These are phyloP conservation scores for Drosophila repleta DNA, from an alignment of 1,140 invertebrate genomes.

Conservation along the genomic window DNA sequence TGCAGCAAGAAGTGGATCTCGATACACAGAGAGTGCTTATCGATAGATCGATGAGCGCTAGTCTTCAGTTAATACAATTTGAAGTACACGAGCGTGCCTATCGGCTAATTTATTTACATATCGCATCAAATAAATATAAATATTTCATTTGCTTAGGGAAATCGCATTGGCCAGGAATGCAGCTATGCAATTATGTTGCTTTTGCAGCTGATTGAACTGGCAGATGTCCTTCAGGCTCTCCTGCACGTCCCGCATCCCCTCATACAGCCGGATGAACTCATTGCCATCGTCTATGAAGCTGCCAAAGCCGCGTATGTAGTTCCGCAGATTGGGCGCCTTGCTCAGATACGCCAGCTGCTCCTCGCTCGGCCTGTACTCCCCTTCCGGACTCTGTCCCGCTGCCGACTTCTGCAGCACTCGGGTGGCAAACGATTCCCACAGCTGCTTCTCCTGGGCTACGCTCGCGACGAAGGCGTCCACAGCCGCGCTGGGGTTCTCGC, in stretches of 20 bases:
- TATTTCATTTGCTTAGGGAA: too few species aligned
- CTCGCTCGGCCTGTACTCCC: slow-evolving; percentile 24
- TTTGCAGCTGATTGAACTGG: not conserved
- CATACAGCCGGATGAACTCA: slow-evolving; percentile 33
- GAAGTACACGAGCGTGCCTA: too few species aligned
- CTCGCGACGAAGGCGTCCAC: slow-evolving; percentile 17
- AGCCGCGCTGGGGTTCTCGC: not conserved
- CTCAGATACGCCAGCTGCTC: slow-evolving; percentile 52
- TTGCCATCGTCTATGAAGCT: slow-evolving; percentile 44
- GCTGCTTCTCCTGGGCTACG: slow-evolving; percentile 9
- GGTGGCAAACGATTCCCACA: slow-evolving; percentile 33
- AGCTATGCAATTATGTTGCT: not conserved
- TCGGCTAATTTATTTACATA: too few species aligned
- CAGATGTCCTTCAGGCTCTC: slow-evolving; percentile 26
- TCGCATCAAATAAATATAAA: too few species aligned
- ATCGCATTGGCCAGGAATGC: slow-evolving; percentile 21
- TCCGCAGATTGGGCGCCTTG: slow-evolving; percentile 53
- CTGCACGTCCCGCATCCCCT: slow-evolving; percentile 33
- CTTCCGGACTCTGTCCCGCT: not conserved
- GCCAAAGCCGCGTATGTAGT: slow-evolving; percentile 47
- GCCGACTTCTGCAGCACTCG: not conserved
- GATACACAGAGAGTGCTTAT: too few species aligned
- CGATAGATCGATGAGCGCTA: too few species aligned
- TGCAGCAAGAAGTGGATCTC: too few species aligned
- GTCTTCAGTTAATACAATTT: too few species aligned